Percentiles rank a stretch among this genome's conserved stretches.
These are phyloP conservation scores for Tenthredo distinguenda DNA, from an alignment of 2,888 invertebrate genomes.

Conservation along the genomic window DNA sequence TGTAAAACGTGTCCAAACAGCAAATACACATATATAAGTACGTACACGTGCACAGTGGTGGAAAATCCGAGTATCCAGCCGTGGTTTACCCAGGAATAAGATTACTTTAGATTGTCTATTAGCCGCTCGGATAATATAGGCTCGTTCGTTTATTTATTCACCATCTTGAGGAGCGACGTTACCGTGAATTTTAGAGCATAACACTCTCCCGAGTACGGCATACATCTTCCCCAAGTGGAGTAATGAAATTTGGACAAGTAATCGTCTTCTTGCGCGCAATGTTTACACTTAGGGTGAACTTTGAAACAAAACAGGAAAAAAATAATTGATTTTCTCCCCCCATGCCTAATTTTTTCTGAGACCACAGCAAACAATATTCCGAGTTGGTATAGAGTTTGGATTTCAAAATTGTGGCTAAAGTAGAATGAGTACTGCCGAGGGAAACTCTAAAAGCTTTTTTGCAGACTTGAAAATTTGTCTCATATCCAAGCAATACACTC, in stretches of 20 bases:
- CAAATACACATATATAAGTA: not conserved
- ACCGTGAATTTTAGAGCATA: constrained; percentile 14
- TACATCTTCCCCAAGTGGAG: not conserved
- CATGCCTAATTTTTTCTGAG: not conserved
- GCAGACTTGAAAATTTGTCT: not conserved
- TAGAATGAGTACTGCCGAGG: not conserved
- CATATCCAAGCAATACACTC: not conserved
- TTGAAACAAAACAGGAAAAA: not conserved
- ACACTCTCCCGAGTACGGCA: not conserved
- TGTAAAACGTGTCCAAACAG: not conserved
- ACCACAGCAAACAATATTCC: not conserved
- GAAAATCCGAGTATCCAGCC: constrained; percentile 13
- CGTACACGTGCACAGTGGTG: not conserved
- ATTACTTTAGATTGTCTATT: constrained; percentile 21
- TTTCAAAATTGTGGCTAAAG: not conserved
- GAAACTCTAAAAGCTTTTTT: not conserved
- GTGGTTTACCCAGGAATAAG: not conserved
- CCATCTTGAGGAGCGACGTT: constrained; percentile 1
- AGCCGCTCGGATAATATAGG: not conserved
- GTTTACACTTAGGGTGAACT: not conserved
- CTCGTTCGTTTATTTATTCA: constrained; percentile 12
- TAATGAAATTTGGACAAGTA: constrained; percentile 3
- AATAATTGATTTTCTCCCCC: not conserved
- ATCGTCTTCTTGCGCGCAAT: not conserved
- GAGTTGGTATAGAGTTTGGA: not conserved